Evolutionary conservation across 2,888 invertebrate species (phyloP).

Genomic region (Unio pictorum): DNA sequence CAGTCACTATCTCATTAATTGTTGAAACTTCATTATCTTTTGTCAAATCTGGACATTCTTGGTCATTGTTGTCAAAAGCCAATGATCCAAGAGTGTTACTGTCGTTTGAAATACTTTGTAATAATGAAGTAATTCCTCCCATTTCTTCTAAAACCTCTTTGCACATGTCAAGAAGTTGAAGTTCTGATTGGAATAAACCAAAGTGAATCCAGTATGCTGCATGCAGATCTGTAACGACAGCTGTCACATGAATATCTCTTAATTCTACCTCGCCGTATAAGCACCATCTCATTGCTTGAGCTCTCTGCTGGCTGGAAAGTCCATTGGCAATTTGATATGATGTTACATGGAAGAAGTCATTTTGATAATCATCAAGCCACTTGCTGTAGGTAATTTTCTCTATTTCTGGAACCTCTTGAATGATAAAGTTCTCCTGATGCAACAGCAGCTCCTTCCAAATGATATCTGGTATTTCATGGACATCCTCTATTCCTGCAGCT

Average conservation of each 20-base stretch:
- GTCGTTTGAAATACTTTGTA: too few relatives aligned
- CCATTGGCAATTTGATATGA: conserved; percentile 4
- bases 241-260: not conserved
- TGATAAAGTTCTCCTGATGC: conserved; percentile 22
- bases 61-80: too few relatives aligned
- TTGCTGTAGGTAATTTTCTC: conserved; percentile 5
- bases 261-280: conserved; percentile 4
- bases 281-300: conserved; percentile 5
- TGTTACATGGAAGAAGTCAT: conserved; percentile 25
- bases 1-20: too few relatives aligned
- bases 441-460: conserved; percentile 18
- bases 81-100: too few relatives aligned
- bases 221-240: conserved; percentile 9
- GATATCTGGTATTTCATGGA: conserved; percentile 28
- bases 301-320: not conserved
- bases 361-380: conserved; percentile 14
- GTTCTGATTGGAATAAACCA: conserved; percentile 8
- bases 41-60: too few relatives aligned
- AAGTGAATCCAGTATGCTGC: conserved; percentile 10
- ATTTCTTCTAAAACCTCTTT: not conserved
- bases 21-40: too few relatives aligned
- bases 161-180: conserved; percentile 11
- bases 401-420: conserved; percentile 10
- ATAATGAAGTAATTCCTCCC: not conserved
- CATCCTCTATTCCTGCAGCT: conserved; percentile 26